Evolutionary conservation across 2,797 vertebrate genomes (phyloP).

Genomic region (Rhodeus uyekii): DNA sequence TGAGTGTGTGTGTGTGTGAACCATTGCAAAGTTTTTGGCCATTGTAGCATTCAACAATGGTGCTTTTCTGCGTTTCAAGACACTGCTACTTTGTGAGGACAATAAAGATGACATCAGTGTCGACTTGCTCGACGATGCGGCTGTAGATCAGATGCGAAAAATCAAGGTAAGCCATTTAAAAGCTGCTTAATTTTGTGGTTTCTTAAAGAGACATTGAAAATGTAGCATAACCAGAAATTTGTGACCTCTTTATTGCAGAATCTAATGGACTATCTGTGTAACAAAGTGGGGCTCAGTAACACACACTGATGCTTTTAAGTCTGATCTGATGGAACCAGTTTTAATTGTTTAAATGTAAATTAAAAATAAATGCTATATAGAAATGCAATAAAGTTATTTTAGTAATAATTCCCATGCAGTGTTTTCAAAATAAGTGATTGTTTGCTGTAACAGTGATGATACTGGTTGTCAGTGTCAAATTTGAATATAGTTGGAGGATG

Average conservation of each 20-base stretch:
- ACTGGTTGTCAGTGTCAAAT: neutral
- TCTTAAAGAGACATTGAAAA: neutral
- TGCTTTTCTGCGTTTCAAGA: constrained; percentile 58
- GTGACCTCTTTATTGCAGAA: constrained; percentile 59
- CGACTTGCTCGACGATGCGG: constrained; percentile 79
- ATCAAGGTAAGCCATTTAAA: constrained; percentile 74
- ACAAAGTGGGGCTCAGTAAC: constrained; percentile 52
- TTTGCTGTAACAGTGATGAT: no score
- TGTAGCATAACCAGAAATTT: neutral
- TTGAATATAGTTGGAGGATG: neutral
- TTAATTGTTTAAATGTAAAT: neutral
- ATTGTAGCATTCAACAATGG: neutral
- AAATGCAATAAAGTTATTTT: constrained; percentile 1
- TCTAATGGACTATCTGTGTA: constrained; percentile 70
- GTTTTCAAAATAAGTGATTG: no score
- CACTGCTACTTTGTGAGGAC: constrained; percentile 77
- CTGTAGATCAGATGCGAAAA: constrained; percentile 79
- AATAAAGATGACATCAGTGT: constrained; percentile 77
- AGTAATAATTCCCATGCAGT: no score
- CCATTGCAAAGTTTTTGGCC: neutral
- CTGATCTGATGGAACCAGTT: neutral
- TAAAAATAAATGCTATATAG: constrained; percentile 8
- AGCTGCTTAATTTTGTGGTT: neutral
- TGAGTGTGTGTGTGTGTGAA: constrained; percentile 48
- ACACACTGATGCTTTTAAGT: constrained; percentile 34